Percentiles rank a stretch among this genome's conserved stretches.
These are phyloP conservation scores for Hippocampus barbouri DNA, from an alignment of 2,113 vertebrate genomes.

Conservation along the genomic window DNA sequence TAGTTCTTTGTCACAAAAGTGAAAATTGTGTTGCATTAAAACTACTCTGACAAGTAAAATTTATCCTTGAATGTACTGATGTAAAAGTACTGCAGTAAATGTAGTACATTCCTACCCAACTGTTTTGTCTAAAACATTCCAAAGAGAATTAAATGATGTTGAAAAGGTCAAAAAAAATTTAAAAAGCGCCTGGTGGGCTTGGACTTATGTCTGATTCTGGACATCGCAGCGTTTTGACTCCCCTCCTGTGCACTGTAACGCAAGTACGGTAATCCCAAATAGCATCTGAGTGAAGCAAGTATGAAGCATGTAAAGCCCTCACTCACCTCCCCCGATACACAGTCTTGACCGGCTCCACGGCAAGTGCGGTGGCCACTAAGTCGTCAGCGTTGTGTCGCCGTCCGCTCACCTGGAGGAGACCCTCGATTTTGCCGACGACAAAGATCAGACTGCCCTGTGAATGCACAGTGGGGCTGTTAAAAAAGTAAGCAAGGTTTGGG, in stretches of 20 bases:
- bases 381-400: constrained; percentile 93
- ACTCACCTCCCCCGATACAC: constrained; percentile 94
- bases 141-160: too few relatives aligned
- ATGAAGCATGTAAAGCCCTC: background rate
- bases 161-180: too few relatives aligned
- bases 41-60: too few relatives aligned
- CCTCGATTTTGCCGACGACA: constrained; percentile 94
- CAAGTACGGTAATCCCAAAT: background rate
- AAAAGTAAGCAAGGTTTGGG: background rate
- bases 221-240: background rate
- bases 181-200: too few relatives aligned
- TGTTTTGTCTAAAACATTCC: too few relatives aligned
- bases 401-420: constrained; percentile 86
- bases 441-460: constrained; percentile 92
- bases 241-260: background rate
- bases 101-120: too few relatives aligned
- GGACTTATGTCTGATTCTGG: background rate
- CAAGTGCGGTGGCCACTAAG: constrained; percentile 91
- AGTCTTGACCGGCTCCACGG: constrained; percentile 93
- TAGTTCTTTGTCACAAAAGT: too few relatives aligned
- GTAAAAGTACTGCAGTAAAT: too few relatives aligned
- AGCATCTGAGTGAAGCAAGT: background rate
- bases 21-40: too few relatives aligned
- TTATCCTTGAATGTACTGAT: too few relatives aligned
- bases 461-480: constrained; percentile 1